A percentile compares a stretch with the other conserved stretches of the same genome.
Conservation (phyloP, 2,888 invertebrate species). For the Heliconius cydno region DNA sequence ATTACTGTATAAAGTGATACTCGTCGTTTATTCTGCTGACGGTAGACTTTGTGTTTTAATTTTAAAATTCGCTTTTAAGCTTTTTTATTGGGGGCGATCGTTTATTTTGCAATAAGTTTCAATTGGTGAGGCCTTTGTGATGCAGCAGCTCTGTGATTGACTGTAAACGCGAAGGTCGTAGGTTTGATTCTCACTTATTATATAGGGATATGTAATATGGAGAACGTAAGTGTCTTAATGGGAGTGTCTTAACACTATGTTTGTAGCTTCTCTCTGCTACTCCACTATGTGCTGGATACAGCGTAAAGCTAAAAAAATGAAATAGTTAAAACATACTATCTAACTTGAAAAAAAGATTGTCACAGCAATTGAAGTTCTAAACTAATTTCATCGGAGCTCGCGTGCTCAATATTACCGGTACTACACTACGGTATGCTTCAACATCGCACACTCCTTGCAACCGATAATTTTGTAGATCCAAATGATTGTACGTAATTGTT, state of each 20-base stretch:
- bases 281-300: no score
- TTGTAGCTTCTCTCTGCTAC: no score
- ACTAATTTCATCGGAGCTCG: conserved; percentile 14
- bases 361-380: not conserved
- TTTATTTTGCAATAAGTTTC: conserved; percentile 5
- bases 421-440: conserved; percentile 21
- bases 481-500: conserved; percentile 37
- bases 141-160: no score
- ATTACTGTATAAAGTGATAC: conserved; percentile 43
- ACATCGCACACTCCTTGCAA: conserved; percentile 31
- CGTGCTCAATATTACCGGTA: conserved; percentile 27
- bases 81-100: not conserved
- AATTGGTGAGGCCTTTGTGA: not conserved
- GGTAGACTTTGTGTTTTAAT: conserved; percentile 5
- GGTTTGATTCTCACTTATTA: no score
- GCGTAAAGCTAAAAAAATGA: no score
- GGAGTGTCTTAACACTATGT: no score
- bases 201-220: no score
- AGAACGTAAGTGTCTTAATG: no score
- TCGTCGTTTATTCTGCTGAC: conserved; percentile 35
- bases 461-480: conserved; percentile 37
- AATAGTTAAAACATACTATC: not conserved
- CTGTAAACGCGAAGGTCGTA: no score
- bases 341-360: not conserved
- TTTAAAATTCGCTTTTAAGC: conserved; percentile 16